Evolutionary conservation across 30 jellyfish, hydroid and myxozoan genomes (phyloP).

Genomic region (Pelagia noctiluca): DNA sequence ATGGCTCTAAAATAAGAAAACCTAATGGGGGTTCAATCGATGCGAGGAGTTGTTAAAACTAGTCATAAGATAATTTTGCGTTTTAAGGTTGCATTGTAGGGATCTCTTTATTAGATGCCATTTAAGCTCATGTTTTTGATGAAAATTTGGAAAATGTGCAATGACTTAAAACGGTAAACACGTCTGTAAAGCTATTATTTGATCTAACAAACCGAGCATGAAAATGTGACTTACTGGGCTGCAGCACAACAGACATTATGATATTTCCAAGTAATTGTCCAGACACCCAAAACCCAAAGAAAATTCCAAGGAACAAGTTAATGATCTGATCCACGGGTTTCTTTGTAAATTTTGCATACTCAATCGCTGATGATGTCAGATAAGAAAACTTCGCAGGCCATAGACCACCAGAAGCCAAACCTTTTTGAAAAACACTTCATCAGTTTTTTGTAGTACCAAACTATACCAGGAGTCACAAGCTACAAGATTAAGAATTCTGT

Average conservation of each 20-base stretch:
- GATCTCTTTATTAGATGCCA: not conserved
- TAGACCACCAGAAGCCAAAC: conserved; percentile 57
- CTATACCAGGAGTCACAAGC: not conserved
- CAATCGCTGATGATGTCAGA: conserved; percentile 39
- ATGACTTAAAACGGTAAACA: not conserved
- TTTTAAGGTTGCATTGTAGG: not conserved
- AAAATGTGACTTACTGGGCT: conserved; percentile 30
- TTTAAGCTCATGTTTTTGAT: not conserved
- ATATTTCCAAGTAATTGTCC: conserved; percentile 39
- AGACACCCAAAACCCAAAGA: conserved; percentile 6
- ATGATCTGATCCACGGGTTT: conserved; percentile 23
- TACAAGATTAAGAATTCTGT: not conserved
- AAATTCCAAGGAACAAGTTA: conserved; percentile 51
- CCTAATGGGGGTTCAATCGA: no score
- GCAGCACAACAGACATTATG: conserved; percentile 27
- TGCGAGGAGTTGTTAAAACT: no score
- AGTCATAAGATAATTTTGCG: not conserved
- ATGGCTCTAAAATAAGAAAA: no score
- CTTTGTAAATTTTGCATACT: conserved; percentile 22
- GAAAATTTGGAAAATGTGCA: not conserved
- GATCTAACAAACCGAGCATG: not conserved
- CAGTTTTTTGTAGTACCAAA: not conserved
- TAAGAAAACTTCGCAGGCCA: conserved; percentile 64
- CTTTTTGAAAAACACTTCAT: not conserved
- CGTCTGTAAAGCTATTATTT: no score